phyloP scores from a whole-genome alignment of 1,140 invertebrate species.

The Pomacea maculata region DNA sequence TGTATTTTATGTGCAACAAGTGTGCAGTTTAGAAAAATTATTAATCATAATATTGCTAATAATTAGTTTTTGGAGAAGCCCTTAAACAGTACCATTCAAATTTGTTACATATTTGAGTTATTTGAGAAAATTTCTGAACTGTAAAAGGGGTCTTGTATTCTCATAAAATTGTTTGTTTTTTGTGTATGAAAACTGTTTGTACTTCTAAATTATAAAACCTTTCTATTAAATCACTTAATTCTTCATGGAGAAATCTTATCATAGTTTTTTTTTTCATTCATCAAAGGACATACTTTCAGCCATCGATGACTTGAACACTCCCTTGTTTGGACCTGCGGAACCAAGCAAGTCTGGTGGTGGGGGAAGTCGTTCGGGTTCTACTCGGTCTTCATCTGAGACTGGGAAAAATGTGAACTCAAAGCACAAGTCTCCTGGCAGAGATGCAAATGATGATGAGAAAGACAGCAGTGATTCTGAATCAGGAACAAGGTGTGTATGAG shows the following conservation, averaged over 20 bases:
- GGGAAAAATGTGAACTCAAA: constrained; percentile 18
- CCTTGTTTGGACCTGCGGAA: constrained; percentile 20
- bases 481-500: constrained; percentile 31
- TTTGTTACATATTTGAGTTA: too few species aligned
- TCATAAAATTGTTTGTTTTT: background rate
- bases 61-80: too few species aligned
- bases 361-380: background rate
- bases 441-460: constrained; percentile 18
- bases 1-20: too few species aligned
- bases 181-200: background rate
- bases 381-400: constrained; percentile 14
- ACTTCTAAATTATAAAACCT: background rate
- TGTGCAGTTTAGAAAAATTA: too few species aligned
- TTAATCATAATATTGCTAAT: too few species aligned
- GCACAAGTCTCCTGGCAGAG: constrained; percentile 17
- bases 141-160: too few species aligned
- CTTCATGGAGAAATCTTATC: constrained; percentile 1
- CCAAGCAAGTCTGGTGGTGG: constrained; percentile 18
- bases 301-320: constrained; percentile 9
- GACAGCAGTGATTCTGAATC: constrained; percentile 38
- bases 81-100: too few species aligned
- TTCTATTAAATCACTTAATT: background rate
- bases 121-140: too few species aligned
- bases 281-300: constrained; percentile 20
- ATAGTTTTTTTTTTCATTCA: background rate